These are phyloP conservation scores for Polydrusus cervinus DNA, from an alignment of 2,888 invertebrate species.

Conservation along the genomic window DNA sequence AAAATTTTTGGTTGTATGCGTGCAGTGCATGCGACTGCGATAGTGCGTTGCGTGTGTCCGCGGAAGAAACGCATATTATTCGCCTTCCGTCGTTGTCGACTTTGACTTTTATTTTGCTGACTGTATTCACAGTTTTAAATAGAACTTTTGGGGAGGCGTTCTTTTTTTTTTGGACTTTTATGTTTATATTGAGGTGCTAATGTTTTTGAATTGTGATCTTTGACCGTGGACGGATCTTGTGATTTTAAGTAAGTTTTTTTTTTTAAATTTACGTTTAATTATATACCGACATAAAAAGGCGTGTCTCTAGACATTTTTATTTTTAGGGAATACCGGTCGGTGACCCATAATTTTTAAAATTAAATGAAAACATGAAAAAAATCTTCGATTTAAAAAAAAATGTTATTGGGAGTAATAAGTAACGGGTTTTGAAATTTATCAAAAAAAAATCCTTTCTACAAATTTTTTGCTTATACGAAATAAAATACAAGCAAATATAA, in stretches of 20 bases:
- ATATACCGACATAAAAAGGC: not conserved
- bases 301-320: not conserved
- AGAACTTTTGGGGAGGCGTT: slow-evolving; percentile 32
- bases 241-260: slow-evolving; percentile 39
- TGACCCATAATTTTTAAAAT: too few species aligned
- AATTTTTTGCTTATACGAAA: too few species aligned
- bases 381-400: too few species aligned
- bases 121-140: slow-evolving; percentile 38
- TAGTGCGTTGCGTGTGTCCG: slow-evolving; percentile 52
- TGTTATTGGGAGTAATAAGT: too few species aligned
- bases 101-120: slow-evolving; percentile 44
- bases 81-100: slow-evolving; percentile 38
- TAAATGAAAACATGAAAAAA: too few species aligned
- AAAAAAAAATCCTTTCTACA: too few species aligned
- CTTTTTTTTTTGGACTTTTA: slow-evolving; percentile 24
- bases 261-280: slow-evolving; percentile 1
- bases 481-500: too few species aligned
- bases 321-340: not conserved
- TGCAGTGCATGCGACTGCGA: slow-evolving; percentile 59
- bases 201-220: slow-evolving; percentile 57
- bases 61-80: slow-evolving; percentile 51
- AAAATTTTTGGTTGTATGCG: slow-evolving; percentile 66
- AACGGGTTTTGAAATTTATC: too few species aligned
- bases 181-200: slow-evolving; percentile 31
- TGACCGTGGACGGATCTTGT: slow-evolving; percentile 58